phyloP scores from a whole-genome alignment of 2,113 vertebrate species.

The Calonectris borealis region DNA sequence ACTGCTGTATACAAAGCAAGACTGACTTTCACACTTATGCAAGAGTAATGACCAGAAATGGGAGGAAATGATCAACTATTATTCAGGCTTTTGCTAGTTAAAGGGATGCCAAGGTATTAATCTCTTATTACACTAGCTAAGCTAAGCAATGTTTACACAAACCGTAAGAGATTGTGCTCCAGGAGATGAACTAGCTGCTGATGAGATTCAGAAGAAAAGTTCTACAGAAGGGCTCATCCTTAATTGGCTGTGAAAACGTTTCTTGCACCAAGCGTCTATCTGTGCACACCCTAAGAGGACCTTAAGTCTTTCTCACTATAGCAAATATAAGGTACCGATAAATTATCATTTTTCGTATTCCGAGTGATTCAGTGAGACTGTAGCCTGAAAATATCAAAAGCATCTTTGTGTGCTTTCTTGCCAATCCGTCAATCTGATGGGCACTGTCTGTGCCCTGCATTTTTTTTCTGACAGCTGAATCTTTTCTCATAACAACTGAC shows the following conservation, averaged over 20 bases:
- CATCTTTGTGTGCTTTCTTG: neutral
- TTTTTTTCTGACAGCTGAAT: neutral
- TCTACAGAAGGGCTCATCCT: neutral
- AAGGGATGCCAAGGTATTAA: neutral
- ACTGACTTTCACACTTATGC: neutral
- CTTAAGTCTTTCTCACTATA: neutral
- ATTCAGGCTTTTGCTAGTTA: neutral
- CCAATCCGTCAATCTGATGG: neutral
- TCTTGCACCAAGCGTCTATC: neutral
- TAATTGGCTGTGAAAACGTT: neutral
- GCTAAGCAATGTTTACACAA: neutral
- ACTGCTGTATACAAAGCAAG: neutral
- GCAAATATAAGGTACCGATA: neutral
- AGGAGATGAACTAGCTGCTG: neutral
- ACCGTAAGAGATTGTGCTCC: neutral
- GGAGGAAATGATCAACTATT: neutral
- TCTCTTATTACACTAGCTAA: neutral
- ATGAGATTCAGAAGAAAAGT: neutral
- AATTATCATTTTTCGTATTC: neutral
- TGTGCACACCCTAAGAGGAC: neutral
- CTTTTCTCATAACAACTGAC: neutral
- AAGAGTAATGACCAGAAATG: neutral
- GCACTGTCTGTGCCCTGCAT: neutral
- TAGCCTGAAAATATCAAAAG: neutral
- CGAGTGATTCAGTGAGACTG: neutral